Evolutionary conservation across 2,797 vertebrate species (phyloP).

Genomic region (Nannoperca australis): DNA sequence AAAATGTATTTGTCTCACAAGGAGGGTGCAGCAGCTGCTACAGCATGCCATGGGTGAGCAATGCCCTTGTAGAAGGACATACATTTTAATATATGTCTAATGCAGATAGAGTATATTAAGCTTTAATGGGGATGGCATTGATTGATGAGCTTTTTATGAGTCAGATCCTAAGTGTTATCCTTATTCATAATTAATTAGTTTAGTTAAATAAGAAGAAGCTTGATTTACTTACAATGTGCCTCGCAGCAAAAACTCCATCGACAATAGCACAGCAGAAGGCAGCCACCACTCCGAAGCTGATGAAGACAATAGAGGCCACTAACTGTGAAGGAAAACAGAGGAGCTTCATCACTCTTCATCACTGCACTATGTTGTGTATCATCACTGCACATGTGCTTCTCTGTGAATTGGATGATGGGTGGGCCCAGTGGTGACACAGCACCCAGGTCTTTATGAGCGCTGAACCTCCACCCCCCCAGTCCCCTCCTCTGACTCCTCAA

Average conservation of each 20-base stretch:
- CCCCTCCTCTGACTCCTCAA: slow-evolving; percentile 54
- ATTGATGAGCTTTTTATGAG: slow-evolving; percentile 34
- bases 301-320: slow-evolving; percentile 98
- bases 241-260: slow-evolving; percentile 97
- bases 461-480: not conserved
- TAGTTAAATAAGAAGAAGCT: slow-evolving; percentile 28
- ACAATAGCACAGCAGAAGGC: slow-evolving; percentile 99
- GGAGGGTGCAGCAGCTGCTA: slow-evolving; percentile 37
- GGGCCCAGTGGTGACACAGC: slow-evolving; percentile 20
- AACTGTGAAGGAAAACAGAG: slow-evolving; percentile 84
- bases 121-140: slow-evolving; percentile 33
- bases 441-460: slow-evolving; percentile 44
- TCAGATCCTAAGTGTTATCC: not conserved
- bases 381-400: not conserved
- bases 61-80: slow-evolving; percentile 14
- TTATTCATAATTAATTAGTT: slow-evolving; percentile 43
- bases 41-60: slow-evolving; percentile 7
- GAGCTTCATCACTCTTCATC: slow-evolving; percentile 28
- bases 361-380: not conserved
- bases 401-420: slow-evolving; percentile 17
- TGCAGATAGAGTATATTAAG: slow-evolving; percentile 20
- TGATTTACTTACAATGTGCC: slow-evolving; percentile 94
- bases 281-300: slow-evolving; percentile 98
- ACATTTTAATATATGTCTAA: slow-evolving; percentile 11
- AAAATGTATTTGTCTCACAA: slow-evolving; percentile 32